Conservation (phyloP, 2,113 vertebrate genomes). For the Bagarius yarrelli region DNA sequence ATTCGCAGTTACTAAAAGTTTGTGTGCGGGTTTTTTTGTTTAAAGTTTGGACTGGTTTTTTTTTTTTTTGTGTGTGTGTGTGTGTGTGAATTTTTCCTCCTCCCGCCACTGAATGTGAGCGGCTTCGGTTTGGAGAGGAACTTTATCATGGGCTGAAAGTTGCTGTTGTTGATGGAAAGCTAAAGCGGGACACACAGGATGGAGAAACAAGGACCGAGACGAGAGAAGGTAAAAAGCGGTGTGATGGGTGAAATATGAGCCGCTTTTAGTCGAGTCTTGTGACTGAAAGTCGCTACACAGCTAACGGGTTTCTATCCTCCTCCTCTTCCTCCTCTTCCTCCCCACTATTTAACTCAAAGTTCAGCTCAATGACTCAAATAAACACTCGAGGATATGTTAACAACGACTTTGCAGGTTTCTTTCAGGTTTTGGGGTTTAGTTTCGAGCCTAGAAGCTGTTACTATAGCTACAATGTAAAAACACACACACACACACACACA, state of each 20-base stretch:
- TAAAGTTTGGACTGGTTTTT: too few species aligned
- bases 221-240: constrained; percentile 68
- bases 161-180: constrained; percentile 48
- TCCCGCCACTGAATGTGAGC: not conserved
- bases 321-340: too few species aligned
- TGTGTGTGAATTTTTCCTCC: not conserved
- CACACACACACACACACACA: not conserved
- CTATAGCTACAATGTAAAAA: not conserved
- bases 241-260: constrained; percentile 21
- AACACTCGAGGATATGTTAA: too few species aligned
- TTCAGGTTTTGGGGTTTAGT: not conserved
- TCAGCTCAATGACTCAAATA: too few species aligned
- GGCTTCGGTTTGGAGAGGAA: constrained; percentile 43
- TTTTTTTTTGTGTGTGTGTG: not conserved
- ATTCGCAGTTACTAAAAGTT: constrained; percentile 20
- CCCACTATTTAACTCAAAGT: too few species aligned
- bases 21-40: not conserved
- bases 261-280: constrained; percentile 17
- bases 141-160: constrained; percentile 66
- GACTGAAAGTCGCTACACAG: not conserved
- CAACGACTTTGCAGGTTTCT: not conserved
- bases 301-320: too few species aligned
- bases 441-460: not conserved
- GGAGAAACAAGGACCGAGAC: constrained; percentile 68
- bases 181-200: constrained; percentile 65